Conservation (phyloP, 2,888 invertebrate genomes). For the Latrodectus hesperus region DNA sequence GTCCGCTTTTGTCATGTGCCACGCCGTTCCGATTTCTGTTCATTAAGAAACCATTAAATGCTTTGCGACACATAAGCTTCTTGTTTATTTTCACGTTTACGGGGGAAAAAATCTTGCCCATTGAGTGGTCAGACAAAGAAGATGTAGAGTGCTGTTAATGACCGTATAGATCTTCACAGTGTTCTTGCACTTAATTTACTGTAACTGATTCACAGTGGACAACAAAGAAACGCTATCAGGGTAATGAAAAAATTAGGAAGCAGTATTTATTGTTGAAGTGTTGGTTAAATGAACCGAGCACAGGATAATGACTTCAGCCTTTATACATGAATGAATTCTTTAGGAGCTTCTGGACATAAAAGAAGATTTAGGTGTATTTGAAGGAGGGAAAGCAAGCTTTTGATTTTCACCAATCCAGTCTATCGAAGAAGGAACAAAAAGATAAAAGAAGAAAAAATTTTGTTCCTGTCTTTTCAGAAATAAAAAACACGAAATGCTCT, state of each 20-base stretch:
- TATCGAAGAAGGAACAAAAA: too few relatives aligned
- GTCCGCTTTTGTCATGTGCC: background rate
- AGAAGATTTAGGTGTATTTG: too few relatives aligned
- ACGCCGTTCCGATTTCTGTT: background rate
- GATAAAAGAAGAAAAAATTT: too few relatives aligned
- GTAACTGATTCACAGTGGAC: constrained; percentile 41
- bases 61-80: too few relatives aligned
- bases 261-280: constrained; percentile 30
- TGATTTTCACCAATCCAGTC: too few relatives aligned
- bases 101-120: constrained; percentile 2
- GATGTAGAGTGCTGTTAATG: constrained; percentile 4
- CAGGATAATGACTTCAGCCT: constrained; percentile 16
- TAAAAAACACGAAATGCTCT: too few relatives aligned
- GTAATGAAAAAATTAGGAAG: constrained; percentile 38
- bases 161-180: constrained; percentile 1
- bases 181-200: constrained; percentile 34
- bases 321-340: background rate
- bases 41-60: constrained; percentile 1
- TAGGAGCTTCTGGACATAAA: background rate
- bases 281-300: constrained; percentile 43
- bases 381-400: too few relatives aligned
- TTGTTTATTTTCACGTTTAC: background rate
- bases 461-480: too few relatives aligned
- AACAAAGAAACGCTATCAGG: constrained; percentile 36
- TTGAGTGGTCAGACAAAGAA: constrained; percentile 12